Evolutionary conservation across 2,888 invertebrate genomes (phyloP), one percentile per base, ranked within the genome.

Genomic region (Cephus nigrinus): DNA sequence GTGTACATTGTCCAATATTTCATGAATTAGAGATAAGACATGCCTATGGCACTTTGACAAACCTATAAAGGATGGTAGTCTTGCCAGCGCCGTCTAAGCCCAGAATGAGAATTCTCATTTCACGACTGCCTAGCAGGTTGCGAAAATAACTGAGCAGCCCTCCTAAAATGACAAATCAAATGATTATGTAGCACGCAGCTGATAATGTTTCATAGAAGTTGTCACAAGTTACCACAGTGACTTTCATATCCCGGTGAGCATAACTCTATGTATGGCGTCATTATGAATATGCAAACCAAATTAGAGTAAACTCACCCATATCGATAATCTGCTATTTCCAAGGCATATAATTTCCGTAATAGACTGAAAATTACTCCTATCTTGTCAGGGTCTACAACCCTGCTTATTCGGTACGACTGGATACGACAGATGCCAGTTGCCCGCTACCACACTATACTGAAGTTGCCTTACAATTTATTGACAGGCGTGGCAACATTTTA

Each of bases 61-160:
- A 92, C 92, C 97, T 96, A 92, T 99, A 99, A 82, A 99, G 93
- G 92, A 99, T 99, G 81, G 99, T 99, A 0, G 99, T 99, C 93
- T 99, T 99, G 84, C 99, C 99, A 91, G 99, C 99, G 81, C 99
- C 99, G 92, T 99, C 99, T 85, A 99, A 93, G 9, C 99, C 99
- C 78, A 99, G 94, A 92, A 99, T 99, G 86, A 99, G 93, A 92
- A 99, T 99, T 89, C 99, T 94, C 96, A 99, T 98, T 94, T 99
- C 99, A 88, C 98, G 96, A 83, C 97, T 97, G 73, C 99, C 99
- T 91, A 99, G 94, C 86, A 99, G 94, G 87, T 97, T 97, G 89
- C 97, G 96, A 93, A 99, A 99, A 93, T 98, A 99, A 93, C 98
- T 98, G 92, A 99, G 94, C 91, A 99, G 93, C 91, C 98, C 98